phyloP scores from a whole-genome alignment of 2,888 invertebrate genomes.

The Mellilla xanthometata region DNA sequence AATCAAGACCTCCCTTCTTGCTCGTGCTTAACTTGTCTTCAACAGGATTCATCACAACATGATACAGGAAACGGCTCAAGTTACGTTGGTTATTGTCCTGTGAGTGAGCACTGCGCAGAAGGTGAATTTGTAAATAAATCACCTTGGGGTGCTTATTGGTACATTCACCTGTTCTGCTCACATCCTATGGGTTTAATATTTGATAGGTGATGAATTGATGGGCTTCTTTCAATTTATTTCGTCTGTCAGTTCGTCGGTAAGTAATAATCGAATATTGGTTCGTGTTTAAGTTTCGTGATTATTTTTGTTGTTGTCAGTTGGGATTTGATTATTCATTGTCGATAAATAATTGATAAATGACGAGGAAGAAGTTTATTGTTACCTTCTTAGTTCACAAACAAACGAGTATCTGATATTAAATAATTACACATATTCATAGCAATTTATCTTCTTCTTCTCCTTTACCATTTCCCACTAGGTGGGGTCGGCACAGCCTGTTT shows the following conservation, averaged over 20 bases:
- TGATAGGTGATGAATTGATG: slow-evolving; percentile 41
- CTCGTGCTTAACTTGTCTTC: slow-evolving; percentile 25
- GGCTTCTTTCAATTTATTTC: slow-evolving; percentile 35
- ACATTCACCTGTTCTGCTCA: slow-evolving; percentile 60
- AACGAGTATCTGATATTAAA: too few relatives aligned
- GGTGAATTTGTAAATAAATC: slow-evolving; percentile 64
- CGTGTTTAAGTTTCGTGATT: too few relatives aligned
- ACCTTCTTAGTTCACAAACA: too few relatives aligned
- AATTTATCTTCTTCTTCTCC: too few relatives aligned
- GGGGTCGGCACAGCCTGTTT: too few relatives aligned
- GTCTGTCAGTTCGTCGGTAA: slow-evolving; percentile 21
- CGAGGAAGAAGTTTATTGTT: too few relatives aligned
- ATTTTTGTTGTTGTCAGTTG: too few relatives aligned
- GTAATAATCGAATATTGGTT: slow-evolving; percentile 30
- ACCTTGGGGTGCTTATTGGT: slow-evolving; percentile 51
- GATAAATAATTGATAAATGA: too few relatives aligned
- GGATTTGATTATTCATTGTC: too few relatives aligned
- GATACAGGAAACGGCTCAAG: slow-evolving; percentile 39
- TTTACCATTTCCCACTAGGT: too few relatives aligned
- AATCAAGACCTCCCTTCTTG: slow-evolving; percentile 37
- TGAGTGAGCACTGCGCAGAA: slow-evolving; percentile 39
- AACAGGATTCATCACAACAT: slow-evolving; percentile 36
- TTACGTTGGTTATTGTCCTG: slow-evolving; percentile 47
- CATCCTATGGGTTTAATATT: slow-evolving; percentile 36
- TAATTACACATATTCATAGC: too few relatives aligned